A percentile compares a stretch with the other conserved stretches of the same genome.
phyloP scores from a whole-genome alignment of 2,797 vertebrate genomes.

The Cryptoprocta ferox region DNA sequence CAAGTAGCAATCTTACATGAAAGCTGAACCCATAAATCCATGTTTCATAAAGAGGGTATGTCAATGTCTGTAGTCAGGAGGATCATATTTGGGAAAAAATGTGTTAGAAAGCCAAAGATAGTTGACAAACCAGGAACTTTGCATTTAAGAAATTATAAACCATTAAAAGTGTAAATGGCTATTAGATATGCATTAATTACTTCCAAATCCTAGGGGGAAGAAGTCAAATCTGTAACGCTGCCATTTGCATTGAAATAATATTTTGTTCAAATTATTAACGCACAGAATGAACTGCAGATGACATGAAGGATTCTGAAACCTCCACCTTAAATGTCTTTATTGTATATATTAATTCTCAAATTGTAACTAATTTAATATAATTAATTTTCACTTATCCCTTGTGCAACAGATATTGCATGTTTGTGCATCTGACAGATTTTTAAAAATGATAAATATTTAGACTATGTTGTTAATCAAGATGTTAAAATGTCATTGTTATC shows the following conservation, averaged over 20 bases:
- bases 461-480: background rate
- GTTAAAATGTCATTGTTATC: slow-evolving; percentile 23
- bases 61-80: background rate
- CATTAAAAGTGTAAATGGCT: background rate
- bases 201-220: background rate
- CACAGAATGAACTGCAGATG: background rate
- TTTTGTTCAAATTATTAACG: slow-evolving; percentile 51
- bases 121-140: background rate
- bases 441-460: background rate
- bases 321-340: background rate
- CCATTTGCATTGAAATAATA: background rate
- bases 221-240: background rate
- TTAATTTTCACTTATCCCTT: background rate
- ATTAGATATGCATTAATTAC: background rate
- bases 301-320: background rate
- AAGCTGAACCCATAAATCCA: background rate
- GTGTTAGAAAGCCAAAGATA: background rate
- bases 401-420: background rate
- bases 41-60: background rate
- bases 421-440: background rate
- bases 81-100: background rate
- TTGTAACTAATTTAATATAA: background rate
- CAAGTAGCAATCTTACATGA: background rate
- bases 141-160: background rate
- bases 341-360: background rate